Percentiles rank a stretch among this genome's conserved stretches.
These are phyloP conservation scores for Opisthograptis luteolata DNA, from an alignment of 2,888 invertebrate genomes.

Conservation along the genomic window DNA sequence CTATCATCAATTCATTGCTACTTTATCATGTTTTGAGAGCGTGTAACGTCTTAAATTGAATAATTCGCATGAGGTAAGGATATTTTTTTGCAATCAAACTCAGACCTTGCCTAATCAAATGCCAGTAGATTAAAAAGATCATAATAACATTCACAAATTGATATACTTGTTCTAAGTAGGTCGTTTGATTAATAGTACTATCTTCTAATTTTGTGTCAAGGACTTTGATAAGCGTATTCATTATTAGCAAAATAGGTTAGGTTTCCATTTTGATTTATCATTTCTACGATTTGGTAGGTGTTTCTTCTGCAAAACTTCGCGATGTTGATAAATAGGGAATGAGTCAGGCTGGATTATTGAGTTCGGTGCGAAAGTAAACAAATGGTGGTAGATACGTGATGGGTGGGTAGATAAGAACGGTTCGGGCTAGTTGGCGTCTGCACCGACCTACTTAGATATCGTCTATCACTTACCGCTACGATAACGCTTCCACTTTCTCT, in stretches of 20 bases:
- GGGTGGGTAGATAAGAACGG: conserved; percentile 59
- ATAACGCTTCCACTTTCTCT: conserved; percentile 67
- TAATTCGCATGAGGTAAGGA: neutral
- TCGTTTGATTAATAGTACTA: conserved; percentile 37
- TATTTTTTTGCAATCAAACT: neutral
- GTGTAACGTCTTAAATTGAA: neutral
- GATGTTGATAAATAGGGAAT: conserved; percentile 13
- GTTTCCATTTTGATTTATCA: no score
- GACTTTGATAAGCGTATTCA: conserved; percentile 41
- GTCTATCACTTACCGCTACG: conserved; percentile 69
- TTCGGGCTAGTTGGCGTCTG: conserved; percentile 62
- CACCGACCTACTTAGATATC: conserved; percentile 77
- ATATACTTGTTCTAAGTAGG: conserved; percentile 28
- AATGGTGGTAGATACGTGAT: conserved; percentile 41
- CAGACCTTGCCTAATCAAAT: neutral
- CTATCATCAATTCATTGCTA: conserved; percentile 31
- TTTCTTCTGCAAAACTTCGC: conserved; percentile 1
- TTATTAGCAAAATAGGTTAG: conserved; percentile 23
- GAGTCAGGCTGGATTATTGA: conserved; percentile 39
- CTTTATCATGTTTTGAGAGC: conserved; percentile 3
- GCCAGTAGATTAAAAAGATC: neutral
- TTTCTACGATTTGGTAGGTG: neutral
- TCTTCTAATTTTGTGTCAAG: conserved; percentile 47
- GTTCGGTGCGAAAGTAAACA: conserved; percentile 52
- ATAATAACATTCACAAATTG: neutral